Base-by-base conservation (phyloP, 30 jellyfish, hydroid and myxozoan genomes). In the Chironex yamaguchii region DNA sequence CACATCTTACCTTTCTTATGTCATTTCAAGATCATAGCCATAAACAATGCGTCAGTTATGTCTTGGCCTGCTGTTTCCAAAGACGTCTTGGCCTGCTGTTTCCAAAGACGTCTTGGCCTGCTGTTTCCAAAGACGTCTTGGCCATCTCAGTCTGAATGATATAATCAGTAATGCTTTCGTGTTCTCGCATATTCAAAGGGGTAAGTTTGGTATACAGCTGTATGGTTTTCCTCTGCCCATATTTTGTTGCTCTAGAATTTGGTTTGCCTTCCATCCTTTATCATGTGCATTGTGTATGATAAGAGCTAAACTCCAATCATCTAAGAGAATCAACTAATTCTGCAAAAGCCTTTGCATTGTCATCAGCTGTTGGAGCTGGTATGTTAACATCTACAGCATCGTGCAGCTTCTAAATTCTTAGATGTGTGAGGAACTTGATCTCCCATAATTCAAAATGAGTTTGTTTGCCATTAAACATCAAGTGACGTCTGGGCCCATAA, bases 401-500 rank as follows among this genome's bases (percentile, higher is more conserved):
- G n/a, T n/a, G 26, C 21, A 66, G 80, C 30, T 66, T 66, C 24
- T 13, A 23, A 12, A 30, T 66, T 24, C 30, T 25, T 13, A 66
- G 62, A 30, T 6, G 30, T 66, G 66, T 65, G 30, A 25, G 28
- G 28, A 66, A 66, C 30, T 66, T 66, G 26, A 30, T 30, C 30
- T 66, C 80, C 80, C 80, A 66, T 30, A 76, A 65, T 68, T 76
- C 89, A 53, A 31, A 52, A 29, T 76, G 52, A 28, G 81, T 29
- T 76, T 76, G 81, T 21, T 76, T 65, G 52, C 89, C 89, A 50
- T 76, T 65, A 31, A 76, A 76, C 32, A 54, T 28, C 20, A 76
- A 30, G 22, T 68, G 62, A 23, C 81, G 20, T 28, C 89, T 76
- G 89, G 69, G 84, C 89, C 89, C 89, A 76, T 76, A 76, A 76